Evolutionary conservation across 53 echinoderm and acorn worm genomes (phyloP), one percentile per base, ranked within the genome.

Genomic region (Luidia sarsii): DNA sequence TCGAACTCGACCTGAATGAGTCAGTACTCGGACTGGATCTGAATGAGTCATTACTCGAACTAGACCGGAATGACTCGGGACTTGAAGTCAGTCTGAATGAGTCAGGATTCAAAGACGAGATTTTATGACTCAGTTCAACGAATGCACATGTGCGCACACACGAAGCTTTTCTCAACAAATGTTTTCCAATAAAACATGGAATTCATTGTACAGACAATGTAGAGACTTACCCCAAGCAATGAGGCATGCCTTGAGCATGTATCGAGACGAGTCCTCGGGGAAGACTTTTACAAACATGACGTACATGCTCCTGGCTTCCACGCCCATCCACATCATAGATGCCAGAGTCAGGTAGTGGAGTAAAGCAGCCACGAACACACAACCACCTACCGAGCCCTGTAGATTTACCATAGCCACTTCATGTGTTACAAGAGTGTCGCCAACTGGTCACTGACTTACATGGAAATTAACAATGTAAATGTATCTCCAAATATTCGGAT

Each of bases 151-250:
- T n/a, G n/a, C n/a, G n/a, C n/a, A n/a, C n/a, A n/a, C n/a, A n/a
- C n/a, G n/a, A n/a, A n/a, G n/a, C n/a, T n/a, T n/a, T n/a, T n/a
- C n/a, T n/a, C n/a, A n/a, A n/a, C n/a, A n/a, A n/a, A n/a, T n/a
- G n/a, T n/a, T n/a, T n/a, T n/a, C n/a, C n/a, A n/a, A n/a, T n/a
- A n/a, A n/a, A n/a, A n/a, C n/a, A n/a, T n/a, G n/a, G n/a, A n/a
- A n/a, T n/a, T n/a, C n/a, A n/a, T n/a, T n/a, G n/a, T n/a, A n/a
- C n/a, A n/a, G n/a, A n/a, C n/a, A n/a, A n/a, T n/a, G n/a, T n/a
- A n/a, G n/a, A n/a, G n/a, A n/a, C n/a, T n/a, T 54, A 91, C 91
- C 91, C 91, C 91, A 91, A 31, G 91, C 87, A 6, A 84, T 2
- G 8, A 91, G 25, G 21, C 68, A 63, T 39, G 83, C 70, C 49